Conservation (phyloP, 1,140 invertebrate species). For the Pachypeltis micranthus region DNA sequence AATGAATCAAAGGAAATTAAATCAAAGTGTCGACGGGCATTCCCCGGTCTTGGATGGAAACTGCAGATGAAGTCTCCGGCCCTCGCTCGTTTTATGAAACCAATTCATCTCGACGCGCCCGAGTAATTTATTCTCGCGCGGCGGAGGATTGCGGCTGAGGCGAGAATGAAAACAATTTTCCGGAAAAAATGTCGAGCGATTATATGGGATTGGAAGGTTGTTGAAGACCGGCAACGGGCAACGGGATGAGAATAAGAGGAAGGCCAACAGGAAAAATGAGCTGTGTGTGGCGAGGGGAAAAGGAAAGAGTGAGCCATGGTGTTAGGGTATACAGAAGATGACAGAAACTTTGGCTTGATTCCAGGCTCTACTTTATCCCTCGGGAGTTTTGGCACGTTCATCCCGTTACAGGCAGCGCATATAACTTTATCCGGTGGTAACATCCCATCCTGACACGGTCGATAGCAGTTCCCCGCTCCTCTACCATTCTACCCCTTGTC, state of each 20-base stretch:
- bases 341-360: slow-evolving; percentile 6
- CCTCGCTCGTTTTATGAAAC: too few species aligned
- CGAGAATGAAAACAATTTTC: not conserved
- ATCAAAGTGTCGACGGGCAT: too few species aligned
- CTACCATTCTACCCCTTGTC: too few species aligned
- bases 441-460: slow-evolving; percentile 3
- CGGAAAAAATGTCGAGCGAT: not conserved
- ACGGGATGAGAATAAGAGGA: too few species aligned
- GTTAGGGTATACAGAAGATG: slow-evolving; percentile 1
- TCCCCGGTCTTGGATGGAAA: too few species aligned
- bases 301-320: not conserved
- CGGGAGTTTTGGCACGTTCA: slow-evolving; percentile 7
- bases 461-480: not conserved
- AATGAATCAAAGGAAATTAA: too few species aligned
- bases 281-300: not conserved
- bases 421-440: slow-evolving; percentile 9
- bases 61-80: too few species aligned
- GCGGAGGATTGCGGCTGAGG: too few species aligned
- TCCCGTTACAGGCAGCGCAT: slow-evolving; percentile 7
- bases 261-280: not conserved
- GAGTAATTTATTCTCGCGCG: too few species aligned
- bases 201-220: not conserved
- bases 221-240: too few species aligned
- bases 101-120: too few species aligned
- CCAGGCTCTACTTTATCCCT: not conserved